These are phyloP conservation scores for Eidolon dupreanum DNA, from an alignment of 2,797 vertebrate species.

Conservation along the genomic window DNA sequence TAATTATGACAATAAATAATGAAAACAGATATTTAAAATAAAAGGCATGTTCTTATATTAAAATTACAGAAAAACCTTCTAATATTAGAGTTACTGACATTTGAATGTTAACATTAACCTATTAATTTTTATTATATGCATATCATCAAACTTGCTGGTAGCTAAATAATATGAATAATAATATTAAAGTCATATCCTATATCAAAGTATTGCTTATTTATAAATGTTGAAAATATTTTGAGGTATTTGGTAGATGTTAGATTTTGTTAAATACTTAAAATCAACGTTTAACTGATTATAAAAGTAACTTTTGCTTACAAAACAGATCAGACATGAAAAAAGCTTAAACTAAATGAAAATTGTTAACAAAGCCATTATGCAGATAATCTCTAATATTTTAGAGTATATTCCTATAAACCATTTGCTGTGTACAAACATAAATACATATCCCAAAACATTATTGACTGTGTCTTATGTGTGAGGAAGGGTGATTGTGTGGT, in stretches of 20 bases:
- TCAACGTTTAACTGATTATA: not conserved
- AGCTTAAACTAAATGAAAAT: not conserved
- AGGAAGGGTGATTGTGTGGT: not conserved
- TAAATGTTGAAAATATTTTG: not conserved
- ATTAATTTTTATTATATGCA: conserved; percentile 51
- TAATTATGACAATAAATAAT: not conserved
- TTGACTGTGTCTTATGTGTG: not conserved
- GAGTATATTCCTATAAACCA: not conserved
- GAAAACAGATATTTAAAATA: not conserved
- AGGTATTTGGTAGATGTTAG: not conserved
- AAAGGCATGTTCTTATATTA: not conserved
- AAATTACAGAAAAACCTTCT: not conserved
- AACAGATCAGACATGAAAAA: not conserved
- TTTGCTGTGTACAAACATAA: not conserved
- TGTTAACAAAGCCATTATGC: not conserved
- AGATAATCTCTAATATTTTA: not conserved
- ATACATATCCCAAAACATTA: not conserved
- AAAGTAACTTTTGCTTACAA: not conserved
- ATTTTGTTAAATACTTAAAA: not conserved
- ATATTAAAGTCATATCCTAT: conserved; percentile 26
- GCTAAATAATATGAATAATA: conserved; percentile 58
- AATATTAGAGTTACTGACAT: conserved; percentile 5
- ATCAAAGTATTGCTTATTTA: conserved; percentile 24
- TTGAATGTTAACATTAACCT: conserved; percentile 32
- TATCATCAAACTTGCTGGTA: conserved; percentile 3